These are phyloP conservation scores for Drosophila yooni DNA, from an alignment of 2,888 invertebrate genomes.

Conservation along the genomic window DNA sequence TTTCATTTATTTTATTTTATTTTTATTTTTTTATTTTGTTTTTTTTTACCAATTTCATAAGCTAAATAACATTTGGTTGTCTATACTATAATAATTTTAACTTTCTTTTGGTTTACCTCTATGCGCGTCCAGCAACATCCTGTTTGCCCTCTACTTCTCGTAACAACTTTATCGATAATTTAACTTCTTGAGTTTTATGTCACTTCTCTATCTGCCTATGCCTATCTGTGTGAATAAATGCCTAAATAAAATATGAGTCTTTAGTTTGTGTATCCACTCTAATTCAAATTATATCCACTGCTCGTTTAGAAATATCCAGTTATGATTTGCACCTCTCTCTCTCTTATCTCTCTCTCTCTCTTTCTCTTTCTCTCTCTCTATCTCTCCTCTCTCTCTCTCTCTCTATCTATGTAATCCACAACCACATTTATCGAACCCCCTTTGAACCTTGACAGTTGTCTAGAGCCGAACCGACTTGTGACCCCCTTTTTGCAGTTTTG, in stretches of 20 bases:
- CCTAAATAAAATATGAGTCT: slow-evolving; percentile 22
- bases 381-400: background rate
- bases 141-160: slow-evolving; percentile 42
- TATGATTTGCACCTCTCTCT: slow-evolving; percentile 58
- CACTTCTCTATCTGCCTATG: slow-evolving; percentile 20
- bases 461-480: slow-evolving; percentile 51
- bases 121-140: slow-evolving; percentile 23
- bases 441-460: slow-evolving; percentile 40
- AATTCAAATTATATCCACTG: slow-evolving; percentile 38
- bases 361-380: slow-evolving; percentile 19
- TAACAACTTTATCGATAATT: slow-evolving; percentile 19
- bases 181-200: slow-evolving; percentile 44
- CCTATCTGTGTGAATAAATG: slow-evolving; percentile 42
- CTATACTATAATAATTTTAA: slow-evolving; percentile 1
- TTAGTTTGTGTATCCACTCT: slow-evolving; percentile 44
- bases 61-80: slow-evolving; percentile 41
- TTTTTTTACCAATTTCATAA: slow-evolving; percentile 29
- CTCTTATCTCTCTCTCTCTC: slow-evolving; percentile 21
- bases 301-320: slow-evolving; percentile 58
- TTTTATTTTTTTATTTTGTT: background rate
- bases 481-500: slow-evolving; percentile 34
- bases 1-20: background rate
- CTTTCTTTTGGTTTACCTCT: slow-evolving; percentile 17
- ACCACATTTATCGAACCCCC: slow-evolving; percentile 27
- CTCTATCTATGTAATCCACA: slow-evolving; percentile 26